Evolutionary conservation across 2,113 vertebrate species (phyloP), one percentile per base, ranked within the genome.

Genomic region (Micromys minutus): DNA sequence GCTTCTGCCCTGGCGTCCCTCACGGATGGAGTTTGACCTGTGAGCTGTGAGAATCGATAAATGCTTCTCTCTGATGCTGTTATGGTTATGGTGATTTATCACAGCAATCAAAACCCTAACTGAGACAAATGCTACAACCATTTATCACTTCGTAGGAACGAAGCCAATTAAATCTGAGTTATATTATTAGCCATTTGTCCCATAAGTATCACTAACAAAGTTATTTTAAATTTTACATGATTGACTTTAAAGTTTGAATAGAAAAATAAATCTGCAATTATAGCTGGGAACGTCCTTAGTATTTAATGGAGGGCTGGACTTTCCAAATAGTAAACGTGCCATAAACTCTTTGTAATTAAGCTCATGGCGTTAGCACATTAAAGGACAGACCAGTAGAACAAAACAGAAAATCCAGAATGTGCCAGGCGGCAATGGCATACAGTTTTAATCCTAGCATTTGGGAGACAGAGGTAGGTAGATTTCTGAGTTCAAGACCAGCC

Each of bases 241-340:
- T 91, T 88, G 29, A 72, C 75, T 95, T 93, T 84, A 77, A 95
- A 87, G 42, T 71, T 90, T 42, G 71, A 24, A 52, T 47, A 69
- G 17, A 17, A 45, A 90, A 96, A 84, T 79, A 59, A 52, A 67
- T 52, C 57, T 69, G 6, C 52, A 88, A 39, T 67, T 63, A 45
- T 72, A 88, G 19, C 45, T 36, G 80, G 45, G 45, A 95, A 90
- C 72, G 45, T 57, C 45, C 45, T 90, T 72, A 55, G 63, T 61
- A 34, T 47, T 22, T 22, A 47, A 79, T 77, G 16, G 52, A 80
- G n/a, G 50, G 61, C 5, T 69, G 81, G 67, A 7, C 9, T 34
- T 87, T 59, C 34, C 15, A n/a, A 29, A 57, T 74, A 85, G 12
- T 74, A 86, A 80, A 77, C n/a, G 45, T 63, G 47, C 55, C 36